Base-by-base conservation (phyloP, 2,888 invertebrate species). In the Branchellion lobata region DNA sequence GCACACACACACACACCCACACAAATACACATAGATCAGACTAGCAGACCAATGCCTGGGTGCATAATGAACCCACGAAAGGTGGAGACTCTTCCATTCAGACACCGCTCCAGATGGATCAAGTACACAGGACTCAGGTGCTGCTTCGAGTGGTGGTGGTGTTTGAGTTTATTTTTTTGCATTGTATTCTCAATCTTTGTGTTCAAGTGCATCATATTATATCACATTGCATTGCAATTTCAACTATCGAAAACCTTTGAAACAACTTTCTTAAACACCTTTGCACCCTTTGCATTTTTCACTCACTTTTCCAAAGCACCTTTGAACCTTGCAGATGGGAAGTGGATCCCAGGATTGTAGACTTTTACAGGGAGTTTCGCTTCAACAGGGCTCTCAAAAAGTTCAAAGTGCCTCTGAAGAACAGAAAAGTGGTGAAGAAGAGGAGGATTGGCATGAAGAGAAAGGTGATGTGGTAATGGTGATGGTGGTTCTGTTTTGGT, bases 291-390 rank as follows among this genome's bases (percentile, higher is more conserved):
- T n/a, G n/a, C n/a, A n/a, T n/a, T n/a, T n/a, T n/a, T n/a, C n/a
- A n/a, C n/a, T n/a, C n/a, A n/a, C n/a, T n/a, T n/a, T n/a, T n/a
- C n/a, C n/a, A n/a, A n/a, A n/a, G n/a, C n/a, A n/a, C n/a, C n/a
- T n/a, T n/a, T n/a, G n/a, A n/a, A n/a, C n/a, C 24, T 57, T 57
- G 8, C n/a, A 57, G 61, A 57, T 77, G 77, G 77, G 77, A 77
- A 36, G 77, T 77, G 11, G 77, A 77, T 24, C 77, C 77, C 3
- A 57, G 40, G 29, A 3, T 77, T 33, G 36, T 77, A 31, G 77
- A 77, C 18, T 77, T 77, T 53, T 77, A 61, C 36, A 57, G 77
- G n/a, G 77, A 61, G 18, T 65, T 77, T 24, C 47, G 51, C 21
- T 75, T 51, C 33, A 53, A 51, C 53, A 51, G 61, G 61, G 61